Evolutionary conservation across 2,113 vertebrate species (phyloP).

Genomic region (Lates calcarifer): DNA sequence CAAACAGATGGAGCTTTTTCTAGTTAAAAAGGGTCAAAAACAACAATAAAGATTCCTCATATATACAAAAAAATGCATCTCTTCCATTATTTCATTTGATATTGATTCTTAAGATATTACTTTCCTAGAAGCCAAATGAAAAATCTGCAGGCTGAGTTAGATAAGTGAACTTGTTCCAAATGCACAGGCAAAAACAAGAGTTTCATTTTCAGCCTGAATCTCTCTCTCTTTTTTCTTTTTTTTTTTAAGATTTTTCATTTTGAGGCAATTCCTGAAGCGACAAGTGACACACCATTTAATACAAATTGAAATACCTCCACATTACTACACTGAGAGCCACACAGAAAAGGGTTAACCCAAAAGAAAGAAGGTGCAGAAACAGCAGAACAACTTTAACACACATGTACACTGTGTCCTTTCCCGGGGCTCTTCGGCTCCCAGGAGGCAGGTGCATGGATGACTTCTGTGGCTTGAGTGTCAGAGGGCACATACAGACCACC

Average conservation of each 20-base stretch:
- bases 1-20: too few species aligned
- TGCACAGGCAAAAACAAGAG: not conserved
- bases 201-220: not conserved
- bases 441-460: constrained; percentile 49
- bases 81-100: too few species aligned
- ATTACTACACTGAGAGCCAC: not conserved
- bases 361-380: constrained; percentile 14
- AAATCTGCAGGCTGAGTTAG: not conserved
- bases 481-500: constrained; percentile 45
- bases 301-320: not conserved
- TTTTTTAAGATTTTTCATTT: not conserved
- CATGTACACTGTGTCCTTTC: constrained; percentile 46
- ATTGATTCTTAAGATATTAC: too few species aligned
- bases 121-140: not conserved
- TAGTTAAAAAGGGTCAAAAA: too few species aligned
- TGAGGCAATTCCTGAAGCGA: not conserved
- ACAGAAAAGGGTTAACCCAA: not conserved
- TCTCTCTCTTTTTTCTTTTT: too few species aligned
- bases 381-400: constrained; percentile 21
- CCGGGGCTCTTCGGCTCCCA: constrained; percentile 47
- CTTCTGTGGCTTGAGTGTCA: constrained; percentile 16
- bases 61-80: too few species aligned
- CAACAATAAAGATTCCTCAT: too few species aligned
- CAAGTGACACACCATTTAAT: not conserved
- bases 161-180: not conserved